Percentiles rank a stretch among this genome's conserved stretches.
These are phyloP conservation scores for Numenius phaeopus DNA, from an alignment of 2,797 vertebrate species.

Conservation along the genomic window DNA sequence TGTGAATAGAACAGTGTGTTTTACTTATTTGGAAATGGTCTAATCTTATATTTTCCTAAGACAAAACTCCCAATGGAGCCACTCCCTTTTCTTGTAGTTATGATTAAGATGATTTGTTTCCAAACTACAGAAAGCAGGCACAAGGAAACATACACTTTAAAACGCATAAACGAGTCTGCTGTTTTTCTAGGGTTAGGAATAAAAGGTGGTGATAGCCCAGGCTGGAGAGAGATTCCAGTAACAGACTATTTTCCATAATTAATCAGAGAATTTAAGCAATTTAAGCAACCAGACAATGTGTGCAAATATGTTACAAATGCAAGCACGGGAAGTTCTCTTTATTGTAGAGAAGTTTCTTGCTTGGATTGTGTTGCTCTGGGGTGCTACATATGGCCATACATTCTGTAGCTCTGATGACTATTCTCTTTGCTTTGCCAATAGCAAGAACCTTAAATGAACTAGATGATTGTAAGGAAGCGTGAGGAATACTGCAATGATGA, in stretches of 20 bases:
- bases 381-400: neutral
- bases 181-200: neutral
- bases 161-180: neutral
- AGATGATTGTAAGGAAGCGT: neutral
- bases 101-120: neutral
- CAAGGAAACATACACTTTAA: neutral
- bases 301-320: neutral
- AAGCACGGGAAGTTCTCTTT: neutral
- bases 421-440: neutral
- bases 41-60: neutral
- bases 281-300: neutral
- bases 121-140: neutral
- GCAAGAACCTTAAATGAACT: constrained; percentile 20
- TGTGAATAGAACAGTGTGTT: constrained; percentile 1
- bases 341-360: neutral
- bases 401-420: neutral
- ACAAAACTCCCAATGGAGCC: neutral
- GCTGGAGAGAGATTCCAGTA: neutral
- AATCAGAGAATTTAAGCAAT: neutral
- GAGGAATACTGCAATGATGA: neutral
- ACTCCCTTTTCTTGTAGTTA: constrained; percentile 36
- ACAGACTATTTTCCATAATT: neutral
- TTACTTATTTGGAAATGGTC: constrained; percentile 18
- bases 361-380: neutral
- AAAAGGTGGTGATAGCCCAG: neutral